Conservation (phyloP, 2,888 invertebrate species). For the Gastracanthus pulcherrimus region DNA sequence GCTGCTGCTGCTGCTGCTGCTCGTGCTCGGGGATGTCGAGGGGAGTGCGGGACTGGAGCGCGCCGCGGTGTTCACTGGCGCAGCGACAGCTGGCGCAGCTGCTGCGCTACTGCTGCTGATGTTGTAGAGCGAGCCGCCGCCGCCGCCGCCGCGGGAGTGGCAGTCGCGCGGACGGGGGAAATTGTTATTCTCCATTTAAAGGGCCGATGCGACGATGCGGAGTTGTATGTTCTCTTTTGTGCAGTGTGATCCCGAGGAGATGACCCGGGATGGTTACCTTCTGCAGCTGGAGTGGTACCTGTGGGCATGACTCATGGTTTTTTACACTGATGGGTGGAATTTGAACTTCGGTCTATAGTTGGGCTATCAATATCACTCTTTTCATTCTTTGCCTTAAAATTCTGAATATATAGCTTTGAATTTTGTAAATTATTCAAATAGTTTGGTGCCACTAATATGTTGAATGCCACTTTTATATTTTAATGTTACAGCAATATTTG, state of each 20-base stretch:
- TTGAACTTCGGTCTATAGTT: too few relatives aligned
- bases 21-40: background rate
- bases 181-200: conserved; percentile 37
- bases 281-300: too few relatives aligned
- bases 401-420: too few relatives aligned
- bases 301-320: too few relatives aligned
- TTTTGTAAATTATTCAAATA: too few relatives aligned
- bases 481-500: too few relatives aligned
- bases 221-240: background rate
- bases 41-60: background rate
- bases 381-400: too few relatives aligned
- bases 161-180: conserved; percentile 7
- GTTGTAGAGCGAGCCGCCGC: background rate
- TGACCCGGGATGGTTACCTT: background rate
- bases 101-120: background rate
- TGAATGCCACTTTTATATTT: too few relatives aligned
- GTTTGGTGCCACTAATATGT: too few relatives aligned
- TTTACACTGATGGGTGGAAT: too few relatives aligned
- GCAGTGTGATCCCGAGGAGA: background rate
- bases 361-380: too few relatives aligned
- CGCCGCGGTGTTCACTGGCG: background rate
- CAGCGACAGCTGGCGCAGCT: background rate
- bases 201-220: background rate
- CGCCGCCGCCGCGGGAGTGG: conserved; percentile 9
- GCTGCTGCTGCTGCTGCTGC: background rate